phyloP scores from a whole-genome alignment of 1,140 invertebrate species.

The Sogatella furcifera region DNA sequence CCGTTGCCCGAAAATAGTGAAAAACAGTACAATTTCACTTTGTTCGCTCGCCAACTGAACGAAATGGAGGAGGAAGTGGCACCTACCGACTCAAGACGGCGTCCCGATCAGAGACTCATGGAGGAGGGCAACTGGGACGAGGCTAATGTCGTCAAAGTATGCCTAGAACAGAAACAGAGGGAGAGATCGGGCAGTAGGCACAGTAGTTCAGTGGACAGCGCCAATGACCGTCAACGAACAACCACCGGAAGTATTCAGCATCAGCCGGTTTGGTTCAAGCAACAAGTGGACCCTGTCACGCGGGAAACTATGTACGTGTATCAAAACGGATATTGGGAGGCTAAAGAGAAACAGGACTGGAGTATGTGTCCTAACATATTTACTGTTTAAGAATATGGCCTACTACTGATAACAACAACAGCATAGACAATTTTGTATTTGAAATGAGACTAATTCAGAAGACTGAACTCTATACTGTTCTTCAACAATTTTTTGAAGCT shows the following conservation, averaged over 20 bases:
- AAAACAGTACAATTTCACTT: conserved; percentile 63
- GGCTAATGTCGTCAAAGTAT: conserved; percentile 81
- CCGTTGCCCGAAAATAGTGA: conserved; percentile 56
- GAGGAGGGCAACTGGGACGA: conserved; percentile 95
- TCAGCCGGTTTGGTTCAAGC: conserved; percentile 83
- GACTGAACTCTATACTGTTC: too few relatives aligned
- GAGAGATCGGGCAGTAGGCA: conserved; percentile 57
- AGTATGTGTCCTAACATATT: conserved; percentile 84
- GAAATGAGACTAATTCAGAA: too few relatives aligned
- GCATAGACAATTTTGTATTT: too few relatives aligned
- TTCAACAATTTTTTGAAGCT: too few relatives aligned
- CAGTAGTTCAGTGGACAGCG: conserved; percentile 58
- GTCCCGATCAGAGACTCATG: conserved; percentile 95
- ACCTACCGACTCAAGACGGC: conserved; percentile 82
- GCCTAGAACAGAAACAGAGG: conserved; percentile 92
- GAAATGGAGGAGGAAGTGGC: conserved; percentile 85
- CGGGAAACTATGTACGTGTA: conserved; percentile 75
- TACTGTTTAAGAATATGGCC: neutral
- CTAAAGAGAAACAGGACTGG: conserved; percentile 84
- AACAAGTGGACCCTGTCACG: conserved; percentile 63
- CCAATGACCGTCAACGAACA: conserved; percentile 8
- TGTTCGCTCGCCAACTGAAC: conserved; percentile 93
- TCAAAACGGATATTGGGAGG: conserved; percentile 85
- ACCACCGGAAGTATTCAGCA: conserved; percentile 34
- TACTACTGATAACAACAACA: too few relatives aligned